Base-by-base conservation (phyloP, 2,113 vertebrate genomes). In the Mastomys natalensis region DNA sequence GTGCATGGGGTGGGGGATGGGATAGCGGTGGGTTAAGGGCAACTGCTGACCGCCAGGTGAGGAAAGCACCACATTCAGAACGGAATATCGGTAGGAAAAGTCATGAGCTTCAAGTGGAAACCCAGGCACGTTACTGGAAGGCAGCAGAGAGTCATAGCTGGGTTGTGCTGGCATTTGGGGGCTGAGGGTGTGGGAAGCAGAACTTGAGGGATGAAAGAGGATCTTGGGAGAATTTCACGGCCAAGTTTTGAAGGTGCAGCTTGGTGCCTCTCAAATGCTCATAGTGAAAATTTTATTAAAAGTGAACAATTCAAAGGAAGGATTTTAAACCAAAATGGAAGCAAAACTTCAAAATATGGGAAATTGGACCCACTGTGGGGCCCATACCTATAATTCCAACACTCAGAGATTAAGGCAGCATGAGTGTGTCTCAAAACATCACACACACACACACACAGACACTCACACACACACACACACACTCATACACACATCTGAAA, bases 61-160 rank as follows among this genome's bases (percentile, higher is more conserved):
- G 31, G 31, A 48, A 51, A 53, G 40, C 34, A 58, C 45, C 24
- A 0, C 13, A 60, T 13, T 11, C 24, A 17, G 58, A 58, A n/a
- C 29, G 81, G 62, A 48, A 22, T 17, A 40, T 4, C 0, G 4
- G 21, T 1, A n/a, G 53, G 24, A 37, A 5, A 2, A 6, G 29
- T 5, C 6, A 0, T 17, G 1, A n/a, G 68, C 66, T 55, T 58
- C 2, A 0, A 37, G 9, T 0, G 2, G 48, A n/a, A 51, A 40
- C 8, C 0, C 48, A 78, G 66, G 16, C 34, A 4, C 16, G 9
- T 15, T 13, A 43, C 43, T 64, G 55, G 66, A 66, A 4, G 7
- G 29, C 2, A 15, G 16, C 17, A 0, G 16, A 40, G 81, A 7
- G 21, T 5, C 5, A 0, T 26, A 12, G 51, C 73, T 51, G 51